Conservation (phyloP, 2,888 invertebrate species). For the Zhuqinia jingwanae region DNA sequence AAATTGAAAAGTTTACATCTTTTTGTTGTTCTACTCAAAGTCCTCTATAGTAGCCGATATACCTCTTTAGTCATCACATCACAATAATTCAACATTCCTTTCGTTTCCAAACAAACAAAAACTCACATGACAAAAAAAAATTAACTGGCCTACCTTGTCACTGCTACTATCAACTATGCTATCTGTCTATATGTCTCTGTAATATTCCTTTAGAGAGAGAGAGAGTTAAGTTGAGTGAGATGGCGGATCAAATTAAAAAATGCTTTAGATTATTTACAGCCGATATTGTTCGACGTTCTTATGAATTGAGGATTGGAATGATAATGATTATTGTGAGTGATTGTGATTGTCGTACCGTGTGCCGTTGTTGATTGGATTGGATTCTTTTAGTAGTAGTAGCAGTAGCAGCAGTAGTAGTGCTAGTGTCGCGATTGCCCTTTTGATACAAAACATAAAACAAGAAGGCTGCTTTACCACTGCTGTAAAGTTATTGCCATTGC, state of each 20-base stretch:
- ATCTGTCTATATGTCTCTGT: too few species aligned
- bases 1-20: too few species aligned
- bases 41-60: not conserved
- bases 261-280: constrained; percentile 20
- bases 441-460: constrained; percentile 1
- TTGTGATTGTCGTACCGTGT: not conserved
- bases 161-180: not conserved
- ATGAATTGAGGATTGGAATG: too few species aligned
- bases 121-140: not conserved
- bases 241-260: not conserved
- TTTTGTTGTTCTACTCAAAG: too few species aligned
- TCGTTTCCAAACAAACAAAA: too few species aligned
- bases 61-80: not conserved
- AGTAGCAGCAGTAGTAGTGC: too few species aligned
- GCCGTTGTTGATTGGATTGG: not conserved
- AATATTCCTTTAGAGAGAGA: too few species aligned
- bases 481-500: not conserved
- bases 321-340: not conserved
- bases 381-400: not conserved
- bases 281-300: not conserved
- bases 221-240: not conserved
- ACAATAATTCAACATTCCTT: not conserved
- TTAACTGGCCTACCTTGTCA: not conserved
- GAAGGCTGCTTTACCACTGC: not conserved
- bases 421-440: not conserved